Evolutionary conservation across 2,888 invertebrate species (phyloP).

Genomic region (Oligia strigilis): DNA sequence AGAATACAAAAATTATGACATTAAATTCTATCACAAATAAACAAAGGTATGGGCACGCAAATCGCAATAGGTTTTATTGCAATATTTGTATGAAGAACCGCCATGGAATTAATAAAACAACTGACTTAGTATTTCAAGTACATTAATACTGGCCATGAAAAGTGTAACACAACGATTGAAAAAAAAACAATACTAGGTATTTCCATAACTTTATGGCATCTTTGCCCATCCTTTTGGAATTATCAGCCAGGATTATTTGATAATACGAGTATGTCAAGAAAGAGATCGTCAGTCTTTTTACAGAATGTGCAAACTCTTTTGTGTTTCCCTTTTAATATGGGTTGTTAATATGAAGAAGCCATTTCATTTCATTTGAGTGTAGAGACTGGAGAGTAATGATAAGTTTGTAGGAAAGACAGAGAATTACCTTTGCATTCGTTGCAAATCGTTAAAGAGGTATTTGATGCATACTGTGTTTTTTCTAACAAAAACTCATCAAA

Average conservation of each 20-base stretch:
- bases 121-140: background rate
- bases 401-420: background rate
- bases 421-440: background rate
- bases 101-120: background rate
- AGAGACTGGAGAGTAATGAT: background rate
- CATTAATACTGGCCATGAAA: background rate
- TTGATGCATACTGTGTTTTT: background rate
- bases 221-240: background rate
- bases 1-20: background rate
- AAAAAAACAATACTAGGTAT: background rate
- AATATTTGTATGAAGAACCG: background rate
- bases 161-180: background rate
- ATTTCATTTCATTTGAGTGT: background rate
- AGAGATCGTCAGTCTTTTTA: background rate
- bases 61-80: constrained; percentile 5
- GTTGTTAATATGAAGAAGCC: background rate
- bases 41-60: background rate
- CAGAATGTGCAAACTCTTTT: background rate
- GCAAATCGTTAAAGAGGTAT: background rate
- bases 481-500: too few species aligned
- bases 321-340: background rate
- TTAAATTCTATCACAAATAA: background rate
- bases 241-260: background rate
- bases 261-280: background rate
- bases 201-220: background rate